Percentiles rank a stretch among this genome's conserved stretches.
Conservation (phyloP, 2,797 vertebrate genomes). For the Denticeps clupeoides region DNA sequence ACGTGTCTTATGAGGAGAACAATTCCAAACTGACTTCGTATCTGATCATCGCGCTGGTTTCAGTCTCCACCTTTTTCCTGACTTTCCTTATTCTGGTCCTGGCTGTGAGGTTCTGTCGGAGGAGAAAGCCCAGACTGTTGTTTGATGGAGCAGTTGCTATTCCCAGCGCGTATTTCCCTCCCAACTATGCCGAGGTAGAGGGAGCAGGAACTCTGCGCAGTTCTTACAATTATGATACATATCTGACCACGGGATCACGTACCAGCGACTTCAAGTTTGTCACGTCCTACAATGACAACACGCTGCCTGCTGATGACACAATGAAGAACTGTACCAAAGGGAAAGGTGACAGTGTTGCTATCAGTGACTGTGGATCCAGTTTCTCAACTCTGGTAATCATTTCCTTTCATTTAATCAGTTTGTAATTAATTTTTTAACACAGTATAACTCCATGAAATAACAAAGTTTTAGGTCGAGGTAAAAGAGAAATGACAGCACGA, state of each 20-base stretch:
- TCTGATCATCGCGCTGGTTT: conserved; percentile 45
- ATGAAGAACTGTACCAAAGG: conserved; percentile 7
- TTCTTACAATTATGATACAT: conserved; percentile 25
- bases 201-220: conserved; percentile 19
- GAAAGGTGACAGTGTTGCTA: not conserved
- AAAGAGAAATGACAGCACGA: no score
- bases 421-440: no score
- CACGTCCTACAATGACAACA: conserved; percentile 15
- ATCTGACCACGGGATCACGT: conserved; percentile 22
- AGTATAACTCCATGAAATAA: no score
- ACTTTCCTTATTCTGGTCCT: conserved; percentile 37
- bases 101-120: conserved; percentile 31
- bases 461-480: no score
- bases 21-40: conserved; percentile 44
- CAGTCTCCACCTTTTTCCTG: conserved; percentile 42
- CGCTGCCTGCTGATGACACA: not conserved
- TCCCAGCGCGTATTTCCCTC: conserved; percentile 18
- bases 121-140: conserved; percentile 34
- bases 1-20: conserved; percentile 32
- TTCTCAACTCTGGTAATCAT: not conserved
- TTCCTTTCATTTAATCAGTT: no score
- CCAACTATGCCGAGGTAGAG: conserved; percentile 16
- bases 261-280: conserved; percentile 25
- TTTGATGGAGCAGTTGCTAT: conserved; percentile 20
- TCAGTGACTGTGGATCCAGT: not conserved